A percentile compares a stretch with the other conserved stretches of the same genome.
Evolutionary conservation across 2,113 vertebrate genomes (phyloP).

Genomic region (Phaethon lepturus): DNA sequence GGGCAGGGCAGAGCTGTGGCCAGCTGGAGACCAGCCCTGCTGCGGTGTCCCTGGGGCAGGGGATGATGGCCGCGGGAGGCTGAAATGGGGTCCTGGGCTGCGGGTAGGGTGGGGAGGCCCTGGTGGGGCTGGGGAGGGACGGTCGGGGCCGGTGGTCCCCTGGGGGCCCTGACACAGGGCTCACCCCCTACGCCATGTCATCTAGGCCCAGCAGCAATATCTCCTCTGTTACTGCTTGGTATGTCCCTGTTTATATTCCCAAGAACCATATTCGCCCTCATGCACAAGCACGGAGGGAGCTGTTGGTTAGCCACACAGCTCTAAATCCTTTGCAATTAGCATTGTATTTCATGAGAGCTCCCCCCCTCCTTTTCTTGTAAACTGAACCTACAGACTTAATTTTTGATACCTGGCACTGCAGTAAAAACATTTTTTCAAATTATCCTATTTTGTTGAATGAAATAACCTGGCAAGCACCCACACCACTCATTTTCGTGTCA

Average conservation of each 20-base stretch:
- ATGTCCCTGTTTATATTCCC: not conserved
- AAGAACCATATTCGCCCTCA: not conserved
- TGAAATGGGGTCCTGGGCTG: not conserved
- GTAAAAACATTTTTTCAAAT: not conserved
- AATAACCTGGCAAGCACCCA: not conserved
- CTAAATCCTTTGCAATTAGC: not conserved
- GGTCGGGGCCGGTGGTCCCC: not conserved
- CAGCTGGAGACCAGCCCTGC: not conserved
- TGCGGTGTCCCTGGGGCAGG: not conserved
- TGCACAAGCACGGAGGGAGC: not conserved
- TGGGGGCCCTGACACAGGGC: not conserved
- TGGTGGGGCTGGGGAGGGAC: not conserved
- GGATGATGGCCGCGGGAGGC: not conserved
- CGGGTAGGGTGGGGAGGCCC: not conserved
- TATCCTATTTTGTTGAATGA: not conserved
- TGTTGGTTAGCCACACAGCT: not conserved
- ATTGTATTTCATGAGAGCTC: not conserved
- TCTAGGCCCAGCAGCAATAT: not conserved
- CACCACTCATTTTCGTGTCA: not conserved
- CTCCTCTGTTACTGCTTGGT: not conserved
- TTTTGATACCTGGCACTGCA: not conserved
- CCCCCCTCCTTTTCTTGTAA: not conserved
- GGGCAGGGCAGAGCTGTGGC: not conserved
- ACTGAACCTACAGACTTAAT: not conserved
- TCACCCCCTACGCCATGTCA: fast-evolving